Evolutionary conservation across 2,113 vertebrate genomes (phyloP).

Genomic region (Bothrops jararaca): DNA sequence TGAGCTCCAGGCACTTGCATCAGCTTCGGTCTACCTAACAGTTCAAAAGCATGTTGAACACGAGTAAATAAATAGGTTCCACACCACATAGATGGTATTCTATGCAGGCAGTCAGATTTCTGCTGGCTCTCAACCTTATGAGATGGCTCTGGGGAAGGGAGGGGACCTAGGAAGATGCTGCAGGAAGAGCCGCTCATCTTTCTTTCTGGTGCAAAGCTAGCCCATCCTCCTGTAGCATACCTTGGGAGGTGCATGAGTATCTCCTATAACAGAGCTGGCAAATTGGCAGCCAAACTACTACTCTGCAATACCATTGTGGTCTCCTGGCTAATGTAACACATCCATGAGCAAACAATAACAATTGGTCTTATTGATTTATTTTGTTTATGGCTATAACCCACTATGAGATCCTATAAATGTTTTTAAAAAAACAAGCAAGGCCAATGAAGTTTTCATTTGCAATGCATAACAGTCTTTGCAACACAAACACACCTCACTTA

Average conservation of each 20-base stretch:
- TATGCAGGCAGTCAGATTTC: neutral
- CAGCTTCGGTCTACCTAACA: neutral
- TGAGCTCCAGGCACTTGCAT: neutral
- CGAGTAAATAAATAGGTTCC: neutral
- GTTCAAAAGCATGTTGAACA: neutral
- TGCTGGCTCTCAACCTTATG: neutral
- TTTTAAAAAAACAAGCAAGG: neutral
- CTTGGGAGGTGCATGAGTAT: neutral
- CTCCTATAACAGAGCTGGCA: neutral
- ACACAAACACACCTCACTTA: neutral
- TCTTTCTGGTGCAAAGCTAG: neutral
- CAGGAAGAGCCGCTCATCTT: neutral
- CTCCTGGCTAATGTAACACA: too few relatives aligned
- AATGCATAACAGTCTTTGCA: neutral
- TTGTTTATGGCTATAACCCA: too few relatives aligned
- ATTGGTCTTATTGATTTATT: too few relatives aligned
- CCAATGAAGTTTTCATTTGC: neutral
- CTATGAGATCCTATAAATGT: neutral
- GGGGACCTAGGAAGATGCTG: too few relatives aligned
- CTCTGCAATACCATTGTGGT: neutral
- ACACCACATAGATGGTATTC: neutral
- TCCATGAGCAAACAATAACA: too few relatives aligned
- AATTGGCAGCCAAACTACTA: neutral
- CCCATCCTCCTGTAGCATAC: neutral
- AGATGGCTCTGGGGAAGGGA: neutral